A percentile compares a stretch with the other conserved stretches of the same genome.
Conservation (phyloP, 2,888 invertebrate genomes). For the Sinopyrophorus schimmeli region DNA sequence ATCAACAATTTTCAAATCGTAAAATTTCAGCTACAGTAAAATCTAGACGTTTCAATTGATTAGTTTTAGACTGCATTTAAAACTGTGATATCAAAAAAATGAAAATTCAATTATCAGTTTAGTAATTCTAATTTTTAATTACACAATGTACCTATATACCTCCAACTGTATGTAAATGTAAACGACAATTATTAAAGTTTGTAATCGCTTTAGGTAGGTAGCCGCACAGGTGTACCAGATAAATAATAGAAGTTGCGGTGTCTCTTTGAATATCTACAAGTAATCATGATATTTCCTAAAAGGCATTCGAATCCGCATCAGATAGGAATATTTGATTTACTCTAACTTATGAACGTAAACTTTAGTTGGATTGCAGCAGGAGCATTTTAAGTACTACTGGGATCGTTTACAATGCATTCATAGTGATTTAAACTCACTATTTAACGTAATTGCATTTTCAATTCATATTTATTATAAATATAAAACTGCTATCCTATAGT, state of each 20-base stretch:
- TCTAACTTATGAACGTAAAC: conserved; percentile 21
- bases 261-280: conserved; percentile 12
- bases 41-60: no score
- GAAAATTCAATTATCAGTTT: no score
- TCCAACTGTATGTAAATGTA: no score
- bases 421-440: conserved; percentile 37
- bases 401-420: conserved; percentile 31
- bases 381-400: conserved; percentile 32
- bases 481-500: conserved; percentile 28
- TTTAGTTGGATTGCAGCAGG: conserved; percentile 22
- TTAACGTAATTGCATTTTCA: conserved; percentile 39
- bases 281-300: conserved; percentile 24
- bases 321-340: conserved; percentile 37
- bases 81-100: no score
- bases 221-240: conserved; percentile 11
- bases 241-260: conserved; percentile 10
- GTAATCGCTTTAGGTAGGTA: no score
- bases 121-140: no score
- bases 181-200: no score
- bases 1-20: no score
- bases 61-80: no score
- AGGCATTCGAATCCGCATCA: conserved; percentile 26
- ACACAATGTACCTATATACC: no score
- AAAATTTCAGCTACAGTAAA: no score
- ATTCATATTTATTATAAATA: conserved; percentile 40